phyloP scores from a whole-genome alignment of 2,113 vertebrate species.

The Pavo muticus region DNA sequence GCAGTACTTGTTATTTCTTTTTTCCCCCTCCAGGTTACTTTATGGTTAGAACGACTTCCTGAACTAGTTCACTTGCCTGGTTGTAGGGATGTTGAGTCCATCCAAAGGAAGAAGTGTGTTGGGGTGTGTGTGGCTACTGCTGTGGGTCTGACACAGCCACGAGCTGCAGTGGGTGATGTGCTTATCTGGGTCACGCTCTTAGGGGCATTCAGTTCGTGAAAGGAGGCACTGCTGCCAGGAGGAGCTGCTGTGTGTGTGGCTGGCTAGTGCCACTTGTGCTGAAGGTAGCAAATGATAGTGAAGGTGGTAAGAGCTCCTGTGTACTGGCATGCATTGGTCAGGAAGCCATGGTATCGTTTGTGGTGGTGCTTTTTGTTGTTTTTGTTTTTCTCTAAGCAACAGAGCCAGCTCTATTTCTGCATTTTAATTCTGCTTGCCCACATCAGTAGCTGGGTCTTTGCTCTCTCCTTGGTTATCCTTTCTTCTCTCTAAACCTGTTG shows the following conservation, averaged over 20 bases:
- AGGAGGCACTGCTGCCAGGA: neutral
- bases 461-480: neutral
- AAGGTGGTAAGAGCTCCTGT: neutral
- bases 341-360: neutral
- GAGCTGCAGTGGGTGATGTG: neutral
- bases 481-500: neutral
- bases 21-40: neutral
- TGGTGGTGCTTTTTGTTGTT: neutral
- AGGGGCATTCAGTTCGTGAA: fast-evolving
- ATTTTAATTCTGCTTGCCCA: neutral
- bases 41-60: neutral
- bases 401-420: neutral
- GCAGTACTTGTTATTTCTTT: neutral
- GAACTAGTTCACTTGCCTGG: neutral
- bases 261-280: neutral
- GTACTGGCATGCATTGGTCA: neutral
- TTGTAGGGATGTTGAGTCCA: fast-evolving
- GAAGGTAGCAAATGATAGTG: neutral
- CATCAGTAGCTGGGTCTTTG: neutral
- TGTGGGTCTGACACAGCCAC: fast-evolving
- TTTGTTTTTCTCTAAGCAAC: neutral
- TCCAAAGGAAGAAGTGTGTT: neutral
- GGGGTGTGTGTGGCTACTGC: neutral
- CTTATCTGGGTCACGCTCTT: neutral
- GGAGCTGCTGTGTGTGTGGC: neutral